A percentile compares a stretch with the other conserved stretches of the same genome.
Conservation (phyloP, 2,797 vertebrate genomes). For the Scarus forsteni region DNA sequence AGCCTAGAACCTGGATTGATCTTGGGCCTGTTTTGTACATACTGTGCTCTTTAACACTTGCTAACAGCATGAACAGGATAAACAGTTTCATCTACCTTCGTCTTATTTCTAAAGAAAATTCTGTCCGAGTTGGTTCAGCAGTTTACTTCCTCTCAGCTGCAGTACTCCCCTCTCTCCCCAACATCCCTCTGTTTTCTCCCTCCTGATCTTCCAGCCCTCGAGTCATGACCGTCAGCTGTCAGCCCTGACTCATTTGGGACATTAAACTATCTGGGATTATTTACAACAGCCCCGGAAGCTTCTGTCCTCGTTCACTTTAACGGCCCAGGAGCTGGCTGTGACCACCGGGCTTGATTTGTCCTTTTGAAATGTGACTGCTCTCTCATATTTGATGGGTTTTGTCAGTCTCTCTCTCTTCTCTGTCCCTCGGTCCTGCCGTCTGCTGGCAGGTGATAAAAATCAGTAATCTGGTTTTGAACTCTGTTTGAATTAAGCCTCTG, state of each 20-base stretch:
- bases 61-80: too few relatives aligned
- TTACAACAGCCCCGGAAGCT: slow-evolving; percentile 68
- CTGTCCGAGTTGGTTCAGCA: not conserved
- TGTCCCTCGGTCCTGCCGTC: slow-evolving; percentile 46
- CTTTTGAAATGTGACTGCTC: slow-evolving; percentile 54
- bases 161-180: slow-evolving; percentile 37
- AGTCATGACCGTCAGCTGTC: slow-evolving; percentile 69
- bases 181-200: slow-evolving; percentile 38
- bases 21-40: too few relatives aligned
- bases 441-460: slow-evolving; percentile 83
- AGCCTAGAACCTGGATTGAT: too few relatives aligned
- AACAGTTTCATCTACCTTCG: too few relatives aligned
- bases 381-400: slow-evolving; percentile 66
- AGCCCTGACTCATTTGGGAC: slow-evolving; percentile 73
- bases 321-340: slow-evolving; percentile 50
- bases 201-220: slow-evolving; percentile 38
- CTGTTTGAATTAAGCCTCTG: slow-evolving; percentile 83
- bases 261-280: slow-evolving; percentile 81
- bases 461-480: slow-evolving; percentile 85
- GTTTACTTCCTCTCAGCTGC: slow-evolving; percentile 8
- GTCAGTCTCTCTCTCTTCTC: slow-evolving; percentile 15
- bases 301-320: slow-evolving; percentile 46
- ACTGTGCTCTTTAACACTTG: too few relatives aligned
- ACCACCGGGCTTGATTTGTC: slow-evolving; percentile 62
- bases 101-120: too few relatives aligned